A percentile compares a stretch with the other conserved stretches of the same genome.
These are phyloP conservation scores for Saturnia japonica DNA, from an alignment of 2,888 invertebrate genomes.

Conservation along the genomic window DNA sequence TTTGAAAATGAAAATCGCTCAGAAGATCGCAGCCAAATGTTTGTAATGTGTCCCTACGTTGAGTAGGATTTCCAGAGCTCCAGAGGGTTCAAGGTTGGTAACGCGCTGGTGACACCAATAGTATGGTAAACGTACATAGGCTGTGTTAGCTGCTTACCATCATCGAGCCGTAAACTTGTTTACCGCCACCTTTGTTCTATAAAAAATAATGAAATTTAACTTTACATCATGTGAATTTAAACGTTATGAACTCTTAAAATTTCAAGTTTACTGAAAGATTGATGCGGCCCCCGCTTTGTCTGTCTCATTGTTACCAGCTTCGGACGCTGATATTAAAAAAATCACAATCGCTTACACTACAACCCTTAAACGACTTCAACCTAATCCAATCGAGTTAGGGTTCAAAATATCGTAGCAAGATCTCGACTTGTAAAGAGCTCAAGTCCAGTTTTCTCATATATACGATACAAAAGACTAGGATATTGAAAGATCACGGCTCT, in stretches of 20 bases:
- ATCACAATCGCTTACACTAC: conserved; percentile 19
- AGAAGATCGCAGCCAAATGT: too few relatives aligned
- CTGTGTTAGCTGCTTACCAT: too few relatives aligned
- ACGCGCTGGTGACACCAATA: too few relatives aligned
- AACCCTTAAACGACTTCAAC: conserved; percentile 4
- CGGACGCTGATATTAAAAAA: conserved; percentile 35
- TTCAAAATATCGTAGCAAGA: conserved; percentile 9
- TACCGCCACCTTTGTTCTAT: too few relatives aligned
- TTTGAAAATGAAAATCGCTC: too few relatives aligned
- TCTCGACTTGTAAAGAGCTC: conserved; percentile 3
- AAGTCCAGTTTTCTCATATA: conserved; percentile 16
- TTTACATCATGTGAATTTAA: not conserved
- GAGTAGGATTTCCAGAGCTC: too few relatives aligned
- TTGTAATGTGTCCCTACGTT: too few relatives aligned
- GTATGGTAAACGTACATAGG: too few relatives aligned
- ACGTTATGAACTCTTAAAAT: conserved; percentile 7
- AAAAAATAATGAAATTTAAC: not conserved
- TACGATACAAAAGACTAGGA: conserved; percentile 14
- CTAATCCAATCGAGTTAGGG: conserved; percentile 16
- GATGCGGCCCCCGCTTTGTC: conserved; percentile 37
- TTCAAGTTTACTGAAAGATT: conserved; percentile 20
- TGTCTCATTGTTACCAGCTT: conserved; percentile 34
- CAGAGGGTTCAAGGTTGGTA: too few relatives aligned
- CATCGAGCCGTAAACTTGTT: too few relatives aligned
- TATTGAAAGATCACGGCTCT: conserved; percentile 24